These are phyloP conservation scores for Pogonognathellus flavescens DNA, from an alignment of 1,140 invertebrate species.

Conservation along the genomic window DNA sequence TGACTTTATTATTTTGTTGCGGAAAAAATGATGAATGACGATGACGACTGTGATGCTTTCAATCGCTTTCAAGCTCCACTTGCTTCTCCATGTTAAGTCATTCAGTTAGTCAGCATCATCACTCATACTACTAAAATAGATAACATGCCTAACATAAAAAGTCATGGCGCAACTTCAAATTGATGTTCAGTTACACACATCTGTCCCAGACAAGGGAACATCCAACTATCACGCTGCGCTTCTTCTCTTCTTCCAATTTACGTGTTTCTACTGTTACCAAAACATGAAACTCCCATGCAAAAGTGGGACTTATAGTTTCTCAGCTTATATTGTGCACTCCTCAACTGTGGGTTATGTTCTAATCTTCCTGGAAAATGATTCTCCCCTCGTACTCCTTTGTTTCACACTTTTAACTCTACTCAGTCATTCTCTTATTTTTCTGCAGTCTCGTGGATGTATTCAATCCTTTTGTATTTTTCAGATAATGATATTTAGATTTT, in stretches of 20 bases:
- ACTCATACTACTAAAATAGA: not conserved
- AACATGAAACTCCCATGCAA: not conserved
- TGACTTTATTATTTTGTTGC: not conserved
- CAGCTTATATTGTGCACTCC: too few species aligned
- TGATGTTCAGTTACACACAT: not conserved
- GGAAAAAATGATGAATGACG: not conserved
- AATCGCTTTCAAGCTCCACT: constrained; percentile 23
- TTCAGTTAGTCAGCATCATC: constrained; percentile 16
- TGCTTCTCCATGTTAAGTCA: not conserved
- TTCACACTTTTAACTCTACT: too few species aligned
- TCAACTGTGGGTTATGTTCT: too few species aligned
- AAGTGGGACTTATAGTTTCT: too few species aligned
- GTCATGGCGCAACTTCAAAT: not conserved
- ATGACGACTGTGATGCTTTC: not conserved
- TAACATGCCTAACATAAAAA: not conserved
- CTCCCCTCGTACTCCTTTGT: too few species aligned
- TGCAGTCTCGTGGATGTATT: too few species aligned
- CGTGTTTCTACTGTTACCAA: not conserved
- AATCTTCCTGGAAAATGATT: too few species aligned
- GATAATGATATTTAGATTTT: too few species aligned
- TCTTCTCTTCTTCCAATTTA: not conserved
- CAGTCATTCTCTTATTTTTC: too few species aligned
- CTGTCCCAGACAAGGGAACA: not conserved
- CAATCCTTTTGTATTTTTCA: too few species aligned
- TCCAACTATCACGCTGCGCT: not conserved